These are phyloP conservation scores for Hypocryptadius cinnamomeus DNA, from an alignment of 2,113 vertebrate genomes.

Conservation along the genomic window DNA sequence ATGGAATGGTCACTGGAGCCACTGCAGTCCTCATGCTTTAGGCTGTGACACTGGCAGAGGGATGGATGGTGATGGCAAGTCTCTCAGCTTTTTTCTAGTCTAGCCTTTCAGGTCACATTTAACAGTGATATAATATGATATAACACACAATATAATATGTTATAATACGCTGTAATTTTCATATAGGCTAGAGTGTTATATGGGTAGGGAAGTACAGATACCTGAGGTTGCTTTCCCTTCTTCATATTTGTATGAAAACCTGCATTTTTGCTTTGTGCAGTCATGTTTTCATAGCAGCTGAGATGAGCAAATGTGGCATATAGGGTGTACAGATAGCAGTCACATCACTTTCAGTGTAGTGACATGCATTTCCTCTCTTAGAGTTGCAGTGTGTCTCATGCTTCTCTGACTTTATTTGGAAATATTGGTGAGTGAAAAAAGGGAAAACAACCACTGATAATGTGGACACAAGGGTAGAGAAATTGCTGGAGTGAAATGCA, in stretches of 20 bases:
- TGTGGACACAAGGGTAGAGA: background rate
- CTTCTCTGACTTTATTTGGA: conserved; percentile 12
- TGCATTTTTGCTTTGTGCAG: background rate
- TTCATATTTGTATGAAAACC: background rate
- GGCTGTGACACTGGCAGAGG: background rate
- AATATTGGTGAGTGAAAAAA: background rate
- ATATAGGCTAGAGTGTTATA: background rate
- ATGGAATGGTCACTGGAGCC: fast-evolving
- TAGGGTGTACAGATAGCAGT: background rate
- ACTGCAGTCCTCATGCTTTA: background rate
- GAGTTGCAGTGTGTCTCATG: background rate
- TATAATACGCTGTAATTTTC: background rate
- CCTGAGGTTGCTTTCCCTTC: background rate
- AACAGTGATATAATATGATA: background rate
- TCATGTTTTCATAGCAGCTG: background rate
- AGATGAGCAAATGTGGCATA: background rate
- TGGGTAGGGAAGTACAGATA: background rate
- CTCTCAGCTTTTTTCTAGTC: background rate
- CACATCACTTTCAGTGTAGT: background rate
- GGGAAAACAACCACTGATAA: background rate
- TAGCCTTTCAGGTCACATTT: background rate
- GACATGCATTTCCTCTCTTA: background rate
- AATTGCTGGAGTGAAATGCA: background rate
- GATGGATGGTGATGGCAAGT: fast-evolving
- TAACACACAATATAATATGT: background rate